These are phyloP conservation scores for Dicyrtoma fusca DNA, from an alignment of 2,888 invertebrate genomes.

Conservation along the genomic window DNA sequence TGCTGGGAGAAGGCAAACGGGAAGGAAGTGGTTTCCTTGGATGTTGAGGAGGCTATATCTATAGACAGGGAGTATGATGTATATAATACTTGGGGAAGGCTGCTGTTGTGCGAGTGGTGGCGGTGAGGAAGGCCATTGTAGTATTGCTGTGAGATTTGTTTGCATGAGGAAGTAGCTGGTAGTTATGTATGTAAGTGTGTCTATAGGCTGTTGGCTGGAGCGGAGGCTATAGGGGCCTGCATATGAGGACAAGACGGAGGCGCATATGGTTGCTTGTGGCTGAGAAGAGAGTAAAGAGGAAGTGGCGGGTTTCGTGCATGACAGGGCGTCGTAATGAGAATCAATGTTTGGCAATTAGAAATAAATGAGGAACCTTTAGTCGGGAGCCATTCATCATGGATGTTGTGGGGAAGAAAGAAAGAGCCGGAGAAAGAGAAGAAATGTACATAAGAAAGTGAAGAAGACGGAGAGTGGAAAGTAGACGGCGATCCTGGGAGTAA, in stretches of 20 bases:
- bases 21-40: slow-evolving; percentile 32
- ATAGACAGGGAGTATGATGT: neutral
- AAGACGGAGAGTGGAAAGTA: neutral
- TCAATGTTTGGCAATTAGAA: slow-evolving; percentile 39
- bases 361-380: slow-evolving; percentile 38
- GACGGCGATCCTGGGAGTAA: neutral
- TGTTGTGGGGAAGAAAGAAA: slow-evolving; percentile 23
- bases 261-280: slow-evolving; percentile 31
- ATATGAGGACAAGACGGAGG: neutral
- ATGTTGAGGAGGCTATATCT: neutral
- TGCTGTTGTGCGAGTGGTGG: neutral
- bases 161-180: slow-evolving; percentile 9
- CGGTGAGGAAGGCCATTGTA: slow-evolving; percentile 20
- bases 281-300: slow-evolving; percentile 27
- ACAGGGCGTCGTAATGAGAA: slow-evolving; percentile 36
- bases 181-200: neutral
- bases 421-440: slow-evolving; percentile 2
- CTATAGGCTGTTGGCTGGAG: no score
- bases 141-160: slow-evolving; percentile 31
- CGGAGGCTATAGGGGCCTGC: no score
- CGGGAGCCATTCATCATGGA: slow-evolving; percentile 34
- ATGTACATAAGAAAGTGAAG: neutral
- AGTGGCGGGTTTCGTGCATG: slow-evolving; percentile 37
- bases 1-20: slow-evolving; percentile 8
- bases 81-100: neutral